phyloP scores from a whole-genome alignment of 2,113 vertebrate genomes.

The Chionodraco myersi region DNA sequence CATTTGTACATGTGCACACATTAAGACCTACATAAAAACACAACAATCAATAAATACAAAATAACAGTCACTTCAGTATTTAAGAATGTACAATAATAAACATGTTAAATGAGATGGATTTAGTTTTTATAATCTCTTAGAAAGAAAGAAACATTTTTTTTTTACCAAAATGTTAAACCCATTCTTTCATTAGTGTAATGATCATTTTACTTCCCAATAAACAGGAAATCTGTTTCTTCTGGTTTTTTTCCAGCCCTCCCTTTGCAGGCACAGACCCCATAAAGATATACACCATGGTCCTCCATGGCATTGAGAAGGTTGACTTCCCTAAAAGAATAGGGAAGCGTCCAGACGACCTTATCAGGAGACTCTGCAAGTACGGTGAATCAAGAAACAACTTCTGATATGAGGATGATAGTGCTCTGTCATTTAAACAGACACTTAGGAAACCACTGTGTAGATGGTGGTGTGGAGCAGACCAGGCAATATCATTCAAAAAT shows the following conservation, averaged over 20 bases:
- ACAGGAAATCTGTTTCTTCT: neutral
- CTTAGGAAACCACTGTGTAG: neutral
- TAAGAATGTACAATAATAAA: too few species aligned
- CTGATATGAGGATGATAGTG: neutral
- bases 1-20: too few species aligned
- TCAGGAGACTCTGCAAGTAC: conserved; percentile 84
- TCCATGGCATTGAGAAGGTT: conserved; percentile 84
- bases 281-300: conserved; percentile 85
- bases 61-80: too few species aligned
- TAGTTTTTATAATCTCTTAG: neutral
- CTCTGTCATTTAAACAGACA: neutral
- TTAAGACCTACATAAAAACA: too few species aligned
- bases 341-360: conserved; percentile 83
- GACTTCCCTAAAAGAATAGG: conserved; percentile 83
- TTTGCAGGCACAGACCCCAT: conserved; percentile 84
- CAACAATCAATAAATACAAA: too few species aligned
- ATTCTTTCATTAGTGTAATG: neutral
- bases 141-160: neutral
- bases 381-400: neutral
- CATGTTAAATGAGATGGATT: neutral
- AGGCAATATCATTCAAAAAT: neutral
- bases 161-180: neutral
- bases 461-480: neutral
- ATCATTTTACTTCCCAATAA: neutral
- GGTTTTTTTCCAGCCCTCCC: conserved; percentile 74